Evolutionary conservation across 2,888 invertebrate genomes (phyloP), one percentile per base, ranked within the genome.

Genomic region (Lochmaea crataegi): DNA sequence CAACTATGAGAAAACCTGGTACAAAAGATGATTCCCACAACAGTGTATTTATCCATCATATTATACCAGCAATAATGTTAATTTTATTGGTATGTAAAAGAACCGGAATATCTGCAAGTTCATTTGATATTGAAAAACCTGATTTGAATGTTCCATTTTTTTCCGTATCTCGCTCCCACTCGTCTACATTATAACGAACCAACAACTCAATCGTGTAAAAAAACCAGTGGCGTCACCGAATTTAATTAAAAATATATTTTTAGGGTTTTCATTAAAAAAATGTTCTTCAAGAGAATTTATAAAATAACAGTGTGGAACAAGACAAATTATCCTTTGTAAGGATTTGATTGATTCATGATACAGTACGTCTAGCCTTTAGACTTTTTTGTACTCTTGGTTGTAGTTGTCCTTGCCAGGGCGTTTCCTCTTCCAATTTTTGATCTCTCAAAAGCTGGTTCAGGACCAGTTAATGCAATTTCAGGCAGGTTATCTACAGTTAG

Each of bases 41-140:
- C 42, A 32, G 26, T 32, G 26, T 32, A 32, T 32, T 42, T 42
- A 48, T 48, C 12, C 48, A n/a, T 48, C n/a, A 11, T 1, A n/a
- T 48, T 48, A 48, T 12, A 48, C 48, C 48, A 48, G 14, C 56
- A 63, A 69, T 63, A 69, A 51, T 48, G 53, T 56, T 69, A 69
- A 69, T 63, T 69, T 63, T 63, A 69, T 53, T 63, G 68, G 68
- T 61, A 69, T 69, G 63, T 69, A 22, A 69, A 42, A 69, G 53
- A 69, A 69, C 69, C 69, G 69, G 69, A 69, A 69, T 69, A 69
- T 63, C 63, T 63, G 69, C 69, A 64, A 69, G 63, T 69, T 69
- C 69, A 64, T 56, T 64, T 63, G 63, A 53, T 63, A 69, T 53
- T 69, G 63, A 69, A 63, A 69, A 69, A 69, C 63, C 69, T 69